Evolutionary conservation across 2,113 vertebrate species (phyloP), one percentile per base, ranked within the genome.

Genomic region (Cnemophilus loriae): DNA sequence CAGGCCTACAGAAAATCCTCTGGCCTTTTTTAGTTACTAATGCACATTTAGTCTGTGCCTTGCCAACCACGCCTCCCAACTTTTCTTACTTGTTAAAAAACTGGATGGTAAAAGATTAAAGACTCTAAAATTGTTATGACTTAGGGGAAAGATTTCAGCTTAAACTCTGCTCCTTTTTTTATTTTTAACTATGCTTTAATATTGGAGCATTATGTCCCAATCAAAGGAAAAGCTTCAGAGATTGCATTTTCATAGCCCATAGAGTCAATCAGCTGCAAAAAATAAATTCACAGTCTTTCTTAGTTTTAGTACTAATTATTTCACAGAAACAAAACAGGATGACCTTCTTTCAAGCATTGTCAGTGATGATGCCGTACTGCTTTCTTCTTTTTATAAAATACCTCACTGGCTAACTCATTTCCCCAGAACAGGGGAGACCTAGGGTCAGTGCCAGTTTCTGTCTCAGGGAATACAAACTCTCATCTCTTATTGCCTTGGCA

Each of bases 401-500:
- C 17, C 11, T 93, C 81, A 49, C 59, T 61, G 67, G 63, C 18
- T 90, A 83, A n/a, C 11, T 92, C 55, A 63, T 88, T 90, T 94
- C 27, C 37, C 21, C 46, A 86, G 83, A 93, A 65, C 14, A 86
- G 26, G 42, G 71, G 46, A 73, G 61, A 94, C 83, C 71, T 77
- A 86, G 24, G 79, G 85, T 92, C 71, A 95, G 11, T 86, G 71
- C 63, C 73, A 90, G 83, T 93, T 96, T 93, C 75, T 86, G 71
- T 90, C 83, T 90, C 67, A 84, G 78, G 71, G 64, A 95, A 96
- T 94, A 87, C 44, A 90, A 73, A 71, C 44, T 89, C 53, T 71
- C 82, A 93, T 97, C 75, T 92, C 75, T 96, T 88, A 88, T 75
- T 12, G 90, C 42, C 67, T 30, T 94, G 63, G 79, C 46, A 94